Base-by-base conservation (phyloP, 1,140 invertebrate genomes). In the Conopomorpha cramerella region DNA sequence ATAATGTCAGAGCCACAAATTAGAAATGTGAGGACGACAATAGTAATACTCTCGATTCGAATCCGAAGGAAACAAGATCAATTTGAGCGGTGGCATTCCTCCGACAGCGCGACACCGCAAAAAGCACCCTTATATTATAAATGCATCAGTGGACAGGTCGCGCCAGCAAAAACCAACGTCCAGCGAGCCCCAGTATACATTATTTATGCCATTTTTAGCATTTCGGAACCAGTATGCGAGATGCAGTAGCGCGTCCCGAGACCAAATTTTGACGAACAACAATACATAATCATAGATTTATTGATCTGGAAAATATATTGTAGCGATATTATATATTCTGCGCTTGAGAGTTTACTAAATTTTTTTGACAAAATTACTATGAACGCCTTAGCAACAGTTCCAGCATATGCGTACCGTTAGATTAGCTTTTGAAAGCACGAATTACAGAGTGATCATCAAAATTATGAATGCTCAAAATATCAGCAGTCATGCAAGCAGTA, bases 91-190 rank as follows among this genome's bases (percentile, higher is more conserved):
- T 68, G 59, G 59, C 70, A 74, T 74, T 74, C 70, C 70, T 47
- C 59, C 53, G 52, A 55, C 43, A 54, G 46, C 48, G 58, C 45
- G 49, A 67, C 63, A 50, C 38, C 55, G 64, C 66, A 73, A 73
- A 73, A 74, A 71, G 64, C 64, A 68, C 68, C 68, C 68, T 74
- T 71, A 70, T 74, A 74, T 74, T 74, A 74, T 74, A 74, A 74
- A 74, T 74, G 70, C 70, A 74, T 74, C 70, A 68, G 66, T 65
- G 64, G 66, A 68, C 66, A 71, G 62, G 62, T 58, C 60, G 58
- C 44, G 41, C 55, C 57, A 51, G 53, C 59, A 62, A 74, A 74
- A 74, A 74, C 68, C 68, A 45, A 42, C 60, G 49, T 30, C 38
- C 50, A 45, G 57, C 49, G 57, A 50, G 44, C 56, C 57, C 45